Evolutionary conservation across 2,797 vertebrate genomes (phyloP).

Genomic region (Cirrhinus mrigala): DNA sequence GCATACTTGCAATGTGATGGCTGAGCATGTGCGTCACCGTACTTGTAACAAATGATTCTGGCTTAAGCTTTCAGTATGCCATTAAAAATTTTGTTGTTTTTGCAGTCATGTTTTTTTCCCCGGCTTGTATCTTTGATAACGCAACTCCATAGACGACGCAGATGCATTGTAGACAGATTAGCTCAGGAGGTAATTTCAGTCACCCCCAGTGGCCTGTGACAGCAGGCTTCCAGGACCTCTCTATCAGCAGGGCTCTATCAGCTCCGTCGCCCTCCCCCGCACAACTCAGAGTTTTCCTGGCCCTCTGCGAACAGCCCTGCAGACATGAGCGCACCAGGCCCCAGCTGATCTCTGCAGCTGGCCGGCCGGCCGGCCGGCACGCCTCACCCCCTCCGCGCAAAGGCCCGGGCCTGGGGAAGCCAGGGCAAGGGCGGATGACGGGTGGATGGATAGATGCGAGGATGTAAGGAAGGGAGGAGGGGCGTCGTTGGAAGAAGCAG

Average conservation of each 20-base stretch:
- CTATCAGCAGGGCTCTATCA: conserved; percentile 74
- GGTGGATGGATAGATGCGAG: conserved; percentile 65
- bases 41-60: background rate
- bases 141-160: background rate
- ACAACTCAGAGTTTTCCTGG: conserved; percentile 60
- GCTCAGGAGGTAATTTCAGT: conserved; percentile 42
- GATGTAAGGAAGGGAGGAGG: conserved; percentile 62
- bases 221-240: conserved; percentile 75
- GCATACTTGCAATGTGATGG: background rate
- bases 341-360: conserved; percentile 84
- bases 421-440: conserved; percentile 59
- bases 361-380: conserved; percentile 57
- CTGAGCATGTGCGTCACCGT: background rate
- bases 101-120: background rate
- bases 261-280: conserved; percentile 62
- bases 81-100: conserved; percentile 12
- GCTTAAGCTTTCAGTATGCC: background rate
- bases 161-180: conserved; percentile 41
- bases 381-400: conserved; percentile 57
- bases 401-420: conserved; percentile 59
- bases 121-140: conserved; percentile 17
- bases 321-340: conserved; percentile 72
- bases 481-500: conserved; percentile 44
- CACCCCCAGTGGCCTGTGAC: conserved; percentile 59
- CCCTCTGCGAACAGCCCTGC: conserved; percentile 49